Conservation (phyloP, 2,888 invertebrate species). For the Parascotia fuliginaria region DNA sequence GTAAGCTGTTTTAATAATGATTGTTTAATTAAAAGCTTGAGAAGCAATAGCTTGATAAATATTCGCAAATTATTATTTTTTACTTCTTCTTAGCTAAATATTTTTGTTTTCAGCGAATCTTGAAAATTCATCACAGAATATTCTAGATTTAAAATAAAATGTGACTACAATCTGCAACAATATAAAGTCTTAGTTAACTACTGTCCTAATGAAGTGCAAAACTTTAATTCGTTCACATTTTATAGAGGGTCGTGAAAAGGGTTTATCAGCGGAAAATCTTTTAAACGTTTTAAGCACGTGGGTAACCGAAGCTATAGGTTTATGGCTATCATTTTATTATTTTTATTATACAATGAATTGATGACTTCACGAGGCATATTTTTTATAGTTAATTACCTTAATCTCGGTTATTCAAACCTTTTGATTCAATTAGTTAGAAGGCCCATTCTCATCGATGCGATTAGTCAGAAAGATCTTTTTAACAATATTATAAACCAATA, state of each 20-base stretch:
- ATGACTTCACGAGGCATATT: neutral
- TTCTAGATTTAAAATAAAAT: conserved; percentile 8
- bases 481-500: conserved; percentile 23
- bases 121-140: neutral
- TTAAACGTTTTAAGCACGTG: conserved; percentile 1
- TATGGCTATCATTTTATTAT: neutral
- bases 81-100: conserved; percentile 5
- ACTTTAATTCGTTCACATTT: conserved; percentile 18
- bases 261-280: conserved; percentile 16
- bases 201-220: conserved; percentile 21
- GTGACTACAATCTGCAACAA: conserved; percentile 4
- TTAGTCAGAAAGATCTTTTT: conserved; percentile 10
- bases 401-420: conserved; percentile 13
- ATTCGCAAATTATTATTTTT: conserved; percentile 15
- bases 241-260: conserved; percentile 1
- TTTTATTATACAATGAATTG: neutral
- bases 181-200: conserved; percentile 15
- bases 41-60: conserved; percentile 13
- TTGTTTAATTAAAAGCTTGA: conserved; percentile 3
- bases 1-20: conserved; percentile 6
- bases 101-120: neutral
- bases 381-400: conserved; percentile 5
- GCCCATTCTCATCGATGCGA: conserved; percentile 9
- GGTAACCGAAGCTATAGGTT: neutral
- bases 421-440: conserved; percentile 13